phyloP scores from a whole-genome alignment of 2,888 invertebrate genomes.

The Cryptocephalus primarius region DNA sequence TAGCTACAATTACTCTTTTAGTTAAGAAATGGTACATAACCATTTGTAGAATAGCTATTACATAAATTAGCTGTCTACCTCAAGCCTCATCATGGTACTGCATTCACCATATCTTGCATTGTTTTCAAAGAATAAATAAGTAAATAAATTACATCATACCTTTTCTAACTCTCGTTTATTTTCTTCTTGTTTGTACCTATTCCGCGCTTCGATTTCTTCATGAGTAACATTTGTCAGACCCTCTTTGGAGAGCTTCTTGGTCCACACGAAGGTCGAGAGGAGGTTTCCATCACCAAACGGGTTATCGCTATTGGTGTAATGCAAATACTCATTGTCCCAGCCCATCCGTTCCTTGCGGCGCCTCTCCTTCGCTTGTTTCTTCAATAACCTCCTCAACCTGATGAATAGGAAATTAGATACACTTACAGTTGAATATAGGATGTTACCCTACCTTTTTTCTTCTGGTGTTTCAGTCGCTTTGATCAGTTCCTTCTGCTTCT shows the following conservation, averaged over 20 bases:
- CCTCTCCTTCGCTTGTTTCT: conserved; percentile 86
- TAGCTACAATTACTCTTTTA: too few relatives aligned
- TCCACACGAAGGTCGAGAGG: conserved; percentile 93
- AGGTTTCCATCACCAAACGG: conserved; percentile 97
- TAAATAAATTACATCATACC: conserved; percentile 32
- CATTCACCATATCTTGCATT: too few relatives aligned
- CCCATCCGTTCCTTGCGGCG: conserved; percentile 87
- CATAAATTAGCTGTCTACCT: too few relatives aligned
- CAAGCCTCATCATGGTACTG: too few relatives aligned
- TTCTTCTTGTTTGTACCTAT: conserved; percentile 80
- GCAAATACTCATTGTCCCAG: conserved; percentile 93
- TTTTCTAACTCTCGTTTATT: conserved; percentile 89
- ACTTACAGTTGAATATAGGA: too few relatives aligned
- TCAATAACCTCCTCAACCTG: conserved; percentile 59
- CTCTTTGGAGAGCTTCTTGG: conserved; percentile 89
- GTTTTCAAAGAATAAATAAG: background rate
- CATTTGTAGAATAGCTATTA: too few relatives aligned
- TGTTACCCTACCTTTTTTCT: conserved; percentile 57
- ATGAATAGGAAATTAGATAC: background rate
- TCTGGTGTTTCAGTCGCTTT: conserved; percentile 93
- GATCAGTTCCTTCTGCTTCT: conserved; percentile 57
- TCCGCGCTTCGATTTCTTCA: conserved; percentile 72
- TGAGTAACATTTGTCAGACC: conserved; percentile 68
- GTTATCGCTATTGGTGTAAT: conserved; percentile 96
- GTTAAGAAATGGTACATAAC: too few relatives aligned